Percentiles rank a stretch among this genome's conserved stretches.
Evolutionary conservation across 2,888 invertebrate genomes (phyloP).

Genomic region (Entomobrya multifasciata): DNA sequence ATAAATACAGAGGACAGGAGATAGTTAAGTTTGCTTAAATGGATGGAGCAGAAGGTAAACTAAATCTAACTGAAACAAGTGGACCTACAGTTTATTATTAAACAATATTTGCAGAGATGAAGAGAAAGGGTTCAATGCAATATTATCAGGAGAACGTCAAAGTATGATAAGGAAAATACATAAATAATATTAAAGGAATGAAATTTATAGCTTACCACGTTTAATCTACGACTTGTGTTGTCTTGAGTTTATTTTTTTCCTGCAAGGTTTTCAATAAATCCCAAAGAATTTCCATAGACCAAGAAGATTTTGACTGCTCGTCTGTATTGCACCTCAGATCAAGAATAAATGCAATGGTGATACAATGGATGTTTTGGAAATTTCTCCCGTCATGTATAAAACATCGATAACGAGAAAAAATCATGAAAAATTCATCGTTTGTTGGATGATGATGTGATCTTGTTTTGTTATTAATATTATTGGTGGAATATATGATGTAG

Average conservation of each 20-base stretch:
- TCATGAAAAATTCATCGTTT: slow-evolving; percentile 29
- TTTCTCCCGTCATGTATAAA: slow-evolving; percentile 27
- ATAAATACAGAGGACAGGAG: slow-evolving; percentile 17
- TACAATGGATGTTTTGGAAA: background rate
- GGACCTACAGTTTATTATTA: slow-evolving; percentile 4
- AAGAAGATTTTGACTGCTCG: background rate
- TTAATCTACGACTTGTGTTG: background rate
- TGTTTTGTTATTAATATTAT: slow-evolving; percentile 30
- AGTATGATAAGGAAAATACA: background rate
- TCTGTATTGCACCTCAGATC: no score
- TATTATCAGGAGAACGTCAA: slow-evolving; percentile 7
- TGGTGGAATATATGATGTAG: no score
- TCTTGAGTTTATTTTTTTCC: slow-evolving; percentile 15
- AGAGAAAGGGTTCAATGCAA: slow-evolving; percentile 39
- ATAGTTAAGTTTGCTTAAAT: slow-evolving; percentile 22
- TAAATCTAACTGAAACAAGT: slow-evolving; percentile 46
- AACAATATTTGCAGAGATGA: slow-evolving; percentile 46
- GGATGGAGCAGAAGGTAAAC: slow-evolving; percentile 23
- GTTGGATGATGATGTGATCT: background rate
- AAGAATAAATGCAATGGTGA: background rate
- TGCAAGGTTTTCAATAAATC: slow-evolving; percentile 1
- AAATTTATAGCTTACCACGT: background rate
- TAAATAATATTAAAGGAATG: background rate
- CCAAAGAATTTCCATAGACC: slow-evolving; percentile 9
- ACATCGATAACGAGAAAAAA: slow-evolving; percentile 5